These are phyloP conservation scores for Papilio aristodemus DNA, from an alignment of 1,140 invertebrate species.

Conservation along the genomic window DNA sequence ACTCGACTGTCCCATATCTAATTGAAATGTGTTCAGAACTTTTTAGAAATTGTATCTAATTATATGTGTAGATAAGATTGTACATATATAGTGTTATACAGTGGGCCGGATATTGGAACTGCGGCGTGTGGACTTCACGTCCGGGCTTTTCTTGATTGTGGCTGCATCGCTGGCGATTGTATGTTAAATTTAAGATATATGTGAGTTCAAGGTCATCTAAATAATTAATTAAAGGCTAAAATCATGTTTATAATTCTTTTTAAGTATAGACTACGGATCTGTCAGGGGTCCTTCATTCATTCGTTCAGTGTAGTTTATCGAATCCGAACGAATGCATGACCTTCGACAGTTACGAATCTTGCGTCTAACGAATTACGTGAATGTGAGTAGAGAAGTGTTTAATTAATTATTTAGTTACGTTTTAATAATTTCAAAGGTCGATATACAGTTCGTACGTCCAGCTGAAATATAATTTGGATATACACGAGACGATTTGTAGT, in stretches of 20 bases:
- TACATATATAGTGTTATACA: slow-evolving; percentile 57
- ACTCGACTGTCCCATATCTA: slow-evolving; percentile 65
- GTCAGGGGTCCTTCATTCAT: no score
- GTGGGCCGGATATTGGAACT: slow-evolving; percentile 34
- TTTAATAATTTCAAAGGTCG: no score
- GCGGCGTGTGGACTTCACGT: slow-evolving; percentile 24
- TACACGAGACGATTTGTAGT: not conserved
- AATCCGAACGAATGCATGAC: no score
- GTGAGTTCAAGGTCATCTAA: no score
- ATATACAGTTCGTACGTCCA: not conserved
- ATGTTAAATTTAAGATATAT: not conserved
- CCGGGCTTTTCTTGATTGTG: not conserved
- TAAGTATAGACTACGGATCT: no score
- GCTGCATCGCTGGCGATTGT: slow-evolving; percentile 28
- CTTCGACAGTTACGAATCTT: no score
- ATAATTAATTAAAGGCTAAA: no score
- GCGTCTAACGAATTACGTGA: no score
- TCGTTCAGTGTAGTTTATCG: no score
- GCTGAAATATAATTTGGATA: not conserved
- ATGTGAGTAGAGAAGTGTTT: no score
- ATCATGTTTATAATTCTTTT: no score
- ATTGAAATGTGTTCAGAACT: slow-evolving; percentile 75
- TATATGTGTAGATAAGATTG: slow-evolving; percentile 54
- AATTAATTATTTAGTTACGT: no score
- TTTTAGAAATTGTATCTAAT: slow-evolving; percentile 64